These are phyloP conservation scores for Diploscapter pachys DNA, from an alignment of 1,140 invertebrate genomes.

Conservation along the genomic window DNA sequence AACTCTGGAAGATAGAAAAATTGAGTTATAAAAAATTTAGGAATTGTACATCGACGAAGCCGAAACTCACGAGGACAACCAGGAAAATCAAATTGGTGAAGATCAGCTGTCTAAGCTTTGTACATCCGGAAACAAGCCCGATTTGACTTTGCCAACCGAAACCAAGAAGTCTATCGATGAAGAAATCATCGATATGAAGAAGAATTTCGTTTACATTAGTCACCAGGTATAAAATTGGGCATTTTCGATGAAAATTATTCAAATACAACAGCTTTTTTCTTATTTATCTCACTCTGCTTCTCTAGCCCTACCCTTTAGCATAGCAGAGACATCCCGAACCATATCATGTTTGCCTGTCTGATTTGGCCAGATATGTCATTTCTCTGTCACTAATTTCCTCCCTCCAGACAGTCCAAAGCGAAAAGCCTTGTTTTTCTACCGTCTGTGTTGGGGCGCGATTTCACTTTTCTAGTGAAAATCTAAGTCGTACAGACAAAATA, in stretches of 20 bases:
- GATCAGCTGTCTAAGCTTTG: neutral
- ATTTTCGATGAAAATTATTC: neutral
- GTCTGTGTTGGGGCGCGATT: too few species aligned
- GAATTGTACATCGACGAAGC: neutral
- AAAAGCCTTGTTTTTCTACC: neutral
- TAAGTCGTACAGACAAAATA: too few species aligned
- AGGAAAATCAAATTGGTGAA: neutral
- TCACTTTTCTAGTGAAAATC: too few species aligned
- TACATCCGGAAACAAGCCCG: neutral
- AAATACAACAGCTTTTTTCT: neutral
- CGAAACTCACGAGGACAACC: neutral
- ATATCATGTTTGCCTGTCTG: neutral
- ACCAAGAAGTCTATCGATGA: neutral
- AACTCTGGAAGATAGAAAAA: neutral
- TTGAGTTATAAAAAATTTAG: neutral
- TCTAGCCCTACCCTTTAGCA: neutral
- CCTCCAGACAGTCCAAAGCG: neutral
- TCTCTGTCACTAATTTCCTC: neutral
- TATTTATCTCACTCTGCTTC: neutral
- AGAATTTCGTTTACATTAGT: slow-evolving; percentile 18
- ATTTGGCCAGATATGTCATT: neutral
- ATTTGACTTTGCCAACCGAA: neutral
- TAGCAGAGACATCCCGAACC: neutral
- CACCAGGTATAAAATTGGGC: slow-evolving; percentile 10
- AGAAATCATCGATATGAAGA: slow-evolving; percentile 8